phyloP scores from a whole-genome alignment of 2,113 vertebrate species.

The Tautogolabrus adspersus region DNA sequence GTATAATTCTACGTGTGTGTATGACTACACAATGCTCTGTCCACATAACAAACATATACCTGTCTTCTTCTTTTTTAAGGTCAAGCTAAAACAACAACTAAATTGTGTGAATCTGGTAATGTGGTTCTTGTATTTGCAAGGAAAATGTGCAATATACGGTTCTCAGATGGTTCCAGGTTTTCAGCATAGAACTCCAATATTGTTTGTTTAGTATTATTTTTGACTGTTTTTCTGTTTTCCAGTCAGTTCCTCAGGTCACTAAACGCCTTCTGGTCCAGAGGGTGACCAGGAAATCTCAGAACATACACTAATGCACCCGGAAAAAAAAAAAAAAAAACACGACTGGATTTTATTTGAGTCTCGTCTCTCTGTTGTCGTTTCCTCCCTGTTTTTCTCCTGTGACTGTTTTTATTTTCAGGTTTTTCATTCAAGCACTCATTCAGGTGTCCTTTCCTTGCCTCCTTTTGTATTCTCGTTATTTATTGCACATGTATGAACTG shows the following conservation, averaged over 20 bases:
- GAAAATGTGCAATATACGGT: constrained; percentile 83
- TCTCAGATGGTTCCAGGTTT: constrained; percentile 77
- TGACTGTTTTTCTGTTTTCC: constrained; percentile 46
- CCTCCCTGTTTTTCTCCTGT: constrained; percentile 15
- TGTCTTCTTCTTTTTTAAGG: constrained; percentile 41
- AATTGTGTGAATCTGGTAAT: constrained; percentile 48
- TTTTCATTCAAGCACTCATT: constrained; percentile 65
- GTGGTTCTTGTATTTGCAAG: constrained; percentile 75
- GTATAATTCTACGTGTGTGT: constrained; percentile 36
- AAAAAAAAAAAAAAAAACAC: constrained; percentile 41
- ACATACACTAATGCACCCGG: constrained; percentile 78
- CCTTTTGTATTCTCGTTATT: constrained; percentile 82
- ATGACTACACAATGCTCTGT: constrained; percentile 16
- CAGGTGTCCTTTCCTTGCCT: constrained; percentile 71
- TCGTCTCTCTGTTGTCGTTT: constrained; percentile 28
- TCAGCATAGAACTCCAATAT: constrained; percentile 62
- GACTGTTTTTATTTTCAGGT: constrained; percentile 46
- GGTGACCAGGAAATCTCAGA: constrained; percentile 76
- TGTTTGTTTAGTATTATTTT: neutral
- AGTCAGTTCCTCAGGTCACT: constrained; percentile 82
- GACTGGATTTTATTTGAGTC: constrained; percentile 65
- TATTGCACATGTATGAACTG: constrained; percentile 84
- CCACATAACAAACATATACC: constrained; percentile 7
- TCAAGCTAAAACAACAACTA: constrained; percentile 29
- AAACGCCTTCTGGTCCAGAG: constrained; percentile 79